phyloP scores from a whole-genome alignment of 37 sponge, comb jelly and placozoan genomes.

The Halisarca cf. caerulea region DNA sequence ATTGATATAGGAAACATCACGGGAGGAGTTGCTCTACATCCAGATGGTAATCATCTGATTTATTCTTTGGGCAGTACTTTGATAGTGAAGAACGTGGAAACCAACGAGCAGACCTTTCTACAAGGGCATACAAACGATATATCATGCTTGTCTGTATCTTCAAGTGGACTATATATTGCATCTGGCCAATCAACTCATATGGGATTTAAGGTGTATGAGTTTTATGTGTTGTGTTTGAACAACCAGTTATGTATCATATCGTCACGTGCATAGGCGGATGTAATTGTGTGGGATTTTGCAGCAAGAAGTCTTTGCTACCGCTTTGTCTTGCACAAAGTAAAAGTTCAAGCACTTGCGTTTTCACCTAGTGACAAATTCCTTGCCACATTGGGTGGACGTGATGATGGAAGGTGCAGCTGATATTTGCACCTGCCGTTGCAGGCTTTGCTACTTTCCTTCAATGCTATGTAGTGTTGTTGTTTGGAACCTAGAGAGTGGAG shows the following conservation, averaged over 20 bases:
- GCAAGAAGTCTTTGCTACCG: slow-evolving; percentile 64
- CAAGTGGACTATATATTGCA: slow-evolving; percentile 78
- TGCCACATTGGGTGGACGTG: slow-evolving; percentile 92
- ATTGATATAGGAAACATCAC: slow-evolving; percentile 72
- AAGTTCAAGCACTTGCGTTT: slow-evolving; percentile 93
- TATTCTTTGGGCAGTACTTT: slow-evolving; percentile 93
- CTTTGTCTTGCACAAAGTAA: slow-evolving; percentile 92
- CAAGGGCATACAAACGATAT: slow-evolving; percentile 88
- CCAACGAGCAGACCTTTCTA: slow-evolving; percentile 82
- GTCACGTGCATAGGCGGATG: slow-evolving; percentile 72
- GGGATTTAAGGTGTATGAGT: slow-evolving; percentile 86
- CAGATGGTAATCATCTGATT: slow-evolving; percentile 85
- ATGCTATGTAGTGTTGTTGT: slow-evolving; percentile 79
- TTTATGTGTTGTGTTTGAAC: neutral
- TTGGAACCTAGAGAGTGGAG: slow-evolving; percentile 86
- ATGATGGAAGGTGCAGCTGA: slow-evolving; percentile 77
- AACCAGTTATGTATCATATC: neutral
- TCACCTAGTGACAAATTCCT: slow-evolving; percentile 94
- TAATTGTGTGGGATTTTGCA: slow-evolving; percentile 92
- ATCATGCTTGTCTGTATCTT: slow-evolving; percentile 86
- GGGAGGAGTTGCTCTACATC: slow-evolving; percentile 83
- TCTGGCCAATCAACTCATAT: slow-evolving; percentile 95
- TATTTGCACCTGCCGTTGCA: neutral
- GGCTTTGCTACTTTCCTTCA: neutral
- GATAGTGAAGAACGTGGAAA: slow-evolving; percentile 69